These are phyloP conservation scores for Chondrilla cf. caribensis DNA, from an alignment of 37 sponge, comb jelly and placozoan species.

Conservation along the genomic window DNA sequence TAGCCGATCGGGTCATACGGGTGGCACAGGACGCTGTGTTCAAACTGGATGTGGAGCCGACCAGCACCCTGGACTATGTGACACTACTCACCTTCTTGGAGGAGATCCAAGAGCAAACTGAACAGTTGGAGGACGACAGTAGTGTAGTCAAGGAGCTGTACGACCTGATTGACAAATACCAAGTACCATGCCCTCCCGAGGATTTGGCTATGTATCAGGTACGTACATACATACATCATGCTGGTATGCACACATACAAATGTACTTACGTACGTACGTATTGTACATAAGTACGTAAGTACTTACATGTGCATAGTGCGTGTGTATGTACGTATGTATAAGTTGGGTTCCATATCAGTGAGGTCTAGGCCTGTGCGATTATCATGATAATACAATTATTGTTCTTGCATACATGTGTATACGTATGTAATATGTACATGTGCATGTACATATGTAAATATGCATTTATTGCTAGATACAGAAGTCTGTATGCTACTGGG, in stretches of 20 bases:
- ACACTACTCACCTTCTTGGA: constrained; percentile 82
- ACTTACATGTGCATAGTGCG: neutral
- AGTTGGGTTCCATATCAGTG: too few species aligned
- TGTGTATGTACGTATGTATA: neutral
- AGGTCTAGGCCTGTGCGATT: too few species aligned
- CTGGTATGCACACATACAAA: neutral
- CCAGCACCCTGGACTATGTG: constrained; percentile 88
- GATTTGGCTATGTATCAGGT: constrained; percentile 90
- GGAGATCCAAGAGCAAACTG: constrained; percentile 70
- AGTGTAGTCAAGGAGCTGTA: constrained; percentile 80
- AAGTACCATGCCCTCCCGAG: constrained; percentile 91
- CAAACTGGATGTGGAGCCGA: constrained; percentile 80
- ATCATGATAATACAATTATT: too few species aligned
- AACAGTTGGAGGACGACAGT: constrained; percentile 74
- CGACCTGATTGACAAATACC: constrained; percentile 85
- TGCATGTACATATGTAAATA: neutral
- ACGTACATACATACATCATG: neutral
- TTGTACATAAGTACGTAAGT: neutral
- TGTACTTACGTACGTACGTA: neutral
- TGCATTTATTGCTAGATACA: too few species aligned
- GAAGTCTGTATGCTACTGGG: too few species aligned
- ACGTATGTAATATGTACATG: neutral
- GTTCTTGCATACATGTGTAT: too few species aligned
- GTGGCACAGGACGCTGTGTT: constrained; percentile 85
- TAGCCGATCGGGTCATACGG: constrained; percentile 72